Conservation (phyloP, 2,797 vertebrate species). For the Macropus fuliginosus region DNA sequence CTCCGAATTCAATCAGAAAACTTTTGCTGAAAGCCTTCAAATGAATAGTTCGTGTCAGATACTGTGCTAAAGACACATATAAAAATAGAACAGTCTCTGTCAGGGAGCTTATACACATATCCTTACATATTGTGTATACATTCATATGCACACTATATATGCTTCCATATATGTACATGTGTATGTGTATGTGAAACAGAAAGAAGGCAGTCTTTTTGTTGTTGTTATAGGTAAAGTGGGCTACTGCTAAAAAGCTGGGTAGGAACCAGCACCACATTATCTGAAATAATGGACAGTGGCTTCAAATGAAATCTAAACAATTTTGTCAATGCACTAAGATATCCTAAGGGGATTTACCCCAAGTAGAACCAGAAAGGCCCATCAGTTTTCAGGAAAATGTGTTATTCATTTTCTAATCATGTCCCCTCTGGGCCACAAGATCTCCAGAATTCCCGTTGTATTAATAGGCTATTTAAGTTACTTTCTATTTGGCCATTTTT, state of each 20-base stretch:
- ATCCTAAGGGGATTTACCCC: background rate
- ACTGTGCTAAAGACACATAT: background rate
- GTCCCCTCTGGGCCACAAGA: background rate
- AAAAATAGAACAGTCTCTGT: background rate
- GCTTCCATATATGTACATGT: background rate
- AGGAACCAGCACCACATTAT: background rate
- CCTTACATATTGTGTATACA: no score
- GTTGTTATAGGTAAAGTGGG: background rate
- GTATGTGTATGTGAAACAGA: background rate
- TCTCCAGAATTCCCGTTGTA: background rate
- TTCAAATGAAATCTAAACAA: background rate
- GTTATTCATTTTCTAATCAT: background rate
- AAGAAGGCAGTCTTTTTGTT: background rate
- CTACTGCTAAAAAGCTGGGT: background rate
- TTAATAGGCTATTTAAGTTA: background rate
- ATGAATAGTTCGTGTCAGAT: background rate
- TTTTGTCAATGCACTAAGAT: background rate
- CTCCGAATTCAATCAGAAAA: background rate
- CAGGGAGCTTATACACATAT: background rate
- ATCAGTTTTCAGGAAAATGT: background rate
- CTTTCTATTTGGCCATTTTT: background rate
- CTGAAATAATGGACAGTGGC: background rate
- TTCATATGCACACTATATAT: no score
- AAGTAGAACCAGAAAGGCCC: background rate
- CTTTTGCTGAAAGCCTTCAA: background rate